Percentiles rank a stretch among this genome's conserved stretches.
Evolutionary conservation across 2,797 vertebrate genomes (phyloP).

Genomic region (Oreonectes daqikongensis): DNA sequence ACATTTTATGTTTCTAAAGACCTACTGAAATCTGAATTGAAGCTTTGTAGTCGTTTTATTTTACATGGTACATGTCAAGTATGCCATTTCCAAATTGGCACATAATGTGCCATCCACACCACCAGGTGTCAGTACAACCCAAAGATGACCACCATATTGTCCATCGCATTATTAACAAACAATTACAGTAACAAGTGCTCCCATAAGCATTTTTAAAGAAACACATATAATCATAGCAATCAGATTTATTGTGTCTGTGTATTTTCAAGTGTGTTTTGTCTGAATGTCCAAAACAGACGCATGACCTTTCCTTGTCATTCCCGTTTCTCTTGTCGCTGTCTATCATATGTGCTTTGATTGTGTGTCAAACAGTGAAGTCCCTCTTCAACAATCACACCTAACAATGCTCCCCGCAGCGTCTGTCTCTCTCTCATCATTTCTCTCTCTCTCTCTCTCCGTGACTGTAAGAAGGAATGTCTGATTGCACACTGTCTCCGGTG

Average conservation of each 20-base stretch:
- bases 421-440: neutral
- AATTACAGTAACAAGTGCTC: neutral
- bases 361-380: constrained; percentile 49
- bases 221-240: constrained; percentile 39
- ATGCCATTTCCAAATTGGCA: neutral
- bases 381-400: constrained; percentile 53
- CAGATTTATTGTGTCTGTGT: constrained; percentile 44
- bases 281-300: constrained; percentile 35
- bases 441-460: neutral
- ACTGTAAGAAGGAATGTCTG: constrained; percentile 43
- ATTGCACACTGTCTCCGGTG: constrained; percentile 53
- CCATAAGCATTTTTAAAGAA: neutral
- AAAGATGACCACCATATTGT: neutral
- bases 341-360: constrained; percentile 49
- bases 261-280: constrained; percentile 15
- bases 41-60: too few species aligned
- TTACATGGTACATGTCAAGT: too few species aligned
- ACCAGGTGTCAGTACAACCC: too few species aligned
- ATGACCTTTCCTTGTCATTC: constrained; percentile 49
- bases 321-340: constrained; percentile 32
- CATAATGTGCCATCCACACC: too few species aligned
- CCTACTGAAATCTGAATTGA: too few species aligned
- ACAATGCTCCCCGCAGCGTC: constrained; percentile 45
- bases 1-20: too few species aligned
- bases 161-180: neutral